Percentiles rank a stretch among this genome's conserved stretches.
These are phyloP conservation scores for Caenorhabditis imperialis DNA, from an alignment of 2,888 invertebrate species.

Conservation along the genomic window DNA sequence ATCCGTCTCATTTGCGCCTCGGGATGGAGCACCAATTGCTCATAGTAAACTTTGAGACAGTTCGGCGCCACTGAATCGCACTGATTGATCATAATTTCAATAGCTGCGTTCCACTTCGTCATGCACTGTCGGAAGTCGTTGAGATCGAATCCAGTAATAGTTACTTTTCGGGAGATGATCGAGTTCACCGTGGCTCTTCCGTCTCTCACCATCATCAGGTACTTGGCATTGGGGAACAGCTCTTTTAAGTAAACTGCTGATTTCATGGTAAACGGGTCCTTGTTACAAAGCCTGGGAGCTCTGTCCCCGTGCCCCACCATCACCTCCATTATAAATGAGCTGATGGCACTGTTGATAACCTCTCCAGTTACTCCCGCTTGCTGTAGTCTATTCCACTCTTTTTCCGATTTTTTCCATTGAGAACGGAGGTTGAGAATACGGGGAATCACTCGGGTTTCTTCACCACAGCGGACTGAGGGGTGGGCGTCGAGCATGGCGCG, in stretches of 20 bases:
- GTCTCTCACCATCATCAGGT: constrained; percentile 89
- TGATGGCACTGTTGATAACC: constrained; percentile 94
- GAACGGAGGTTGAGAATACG: constrained; percentile 93
- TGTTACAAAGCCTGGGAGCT: constrained; percentile 93
- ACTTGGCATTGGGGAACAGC: constrained; percentile 97
- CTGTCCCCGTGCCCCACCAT: constrained; percentile 96
- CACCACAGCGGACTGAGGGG: constrained; percentile 86
- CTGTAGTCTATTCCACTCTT: constrained; percentile 85
- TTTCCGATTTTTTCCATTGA: constrained; percentile 94
- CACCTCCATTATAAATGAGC: constrained; percentile 86
- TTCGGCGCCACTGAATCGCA: constrained; percentile 81
- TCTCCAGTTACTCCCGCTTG: constrained; percentile 94
- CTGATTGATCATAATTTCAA: constrained; percentile 91
- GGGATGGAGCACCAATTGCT: constrained; percentile 95
- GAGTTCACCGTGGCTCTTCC: constrained; percentile 98
- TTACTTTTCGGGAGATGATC: constrained; percentile 91
- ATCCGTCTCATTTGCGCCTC: constrained; percentile 90
- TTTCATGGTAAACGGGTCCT: constrained; percentile 97
- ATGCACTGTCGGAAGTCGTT: constrained; percentile 92
- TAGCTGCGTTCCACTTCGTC: constrained; percentile 89
- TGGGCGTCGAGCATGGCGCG: constrained; percentile 98
- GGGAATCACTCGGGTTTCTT: constrained; percentile 88
- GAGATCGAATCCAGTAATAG: constrained; percentile 94
- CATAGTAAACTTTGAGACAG: constrained; percentile 87
- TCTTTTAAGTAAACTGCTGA: constrained; percentile 94